phyloP scores from a whole-genome alignment of 2,888 invertebrate genomes.

The Heliconius sara region DNA sequence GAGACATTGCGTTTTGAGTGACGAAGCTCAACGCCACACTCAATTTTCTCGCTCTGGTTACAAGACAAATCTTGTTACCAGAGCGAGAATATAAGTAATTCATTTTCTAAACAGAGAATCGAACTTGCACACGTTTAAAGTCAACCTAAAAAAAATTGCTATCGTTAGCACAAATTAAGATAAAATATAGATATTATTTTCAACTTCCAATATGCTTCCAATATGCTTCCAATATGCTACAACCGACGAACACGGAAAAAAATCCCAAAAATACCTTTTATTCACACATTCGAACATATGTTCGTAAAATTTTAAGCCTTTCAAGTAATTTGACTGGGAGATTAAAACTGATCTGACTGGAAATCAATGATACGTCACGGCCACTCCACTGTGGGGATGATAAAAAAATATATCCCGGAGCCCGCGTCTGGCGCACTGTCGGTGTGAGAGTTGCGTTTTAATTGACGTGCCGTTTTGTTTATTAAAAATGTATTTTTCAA shows the following conservation, averaged over 20 bases:
- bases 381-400: conserved; percentile 34
- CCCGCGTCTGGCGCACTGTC: conserved; percentile 35
- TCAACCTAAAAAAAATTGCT: too few species aligned
- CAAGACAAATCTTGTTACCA: neutral
- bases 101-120: neutral
- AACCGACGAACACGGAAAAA: neutral
- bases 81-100: neutral
- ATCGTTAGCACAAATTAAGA: too few species aligned
- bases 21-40: neutral
- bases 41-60: neutral
- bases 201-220: too few species aligned
- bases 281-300: neutral
- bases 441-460: conserved; percentile 31
- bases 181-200: too few species aligned
- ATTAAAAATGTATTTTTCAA: neutral
- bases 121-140: neutral
- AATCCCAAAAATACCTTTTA: neutral
- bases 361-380: conserved; percentile 36
- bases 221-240: too few species aligned
- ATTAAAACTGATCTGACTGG: conserved; percentile 27
- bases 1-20: neutral
- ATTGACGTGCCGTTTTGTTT: conserved; percentile 32
- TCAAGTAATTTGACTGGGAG: conserved; percentile 22
- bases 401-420: conserved; percentile 31
- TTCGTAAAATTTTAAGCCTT: conserved; percentile 4